A percentile compares a stretch with the other conserved stretches of the same genome.
Conservation (phyloP, 2,113 vertebrate genomes). For the Crotalus helleri region DNA sequence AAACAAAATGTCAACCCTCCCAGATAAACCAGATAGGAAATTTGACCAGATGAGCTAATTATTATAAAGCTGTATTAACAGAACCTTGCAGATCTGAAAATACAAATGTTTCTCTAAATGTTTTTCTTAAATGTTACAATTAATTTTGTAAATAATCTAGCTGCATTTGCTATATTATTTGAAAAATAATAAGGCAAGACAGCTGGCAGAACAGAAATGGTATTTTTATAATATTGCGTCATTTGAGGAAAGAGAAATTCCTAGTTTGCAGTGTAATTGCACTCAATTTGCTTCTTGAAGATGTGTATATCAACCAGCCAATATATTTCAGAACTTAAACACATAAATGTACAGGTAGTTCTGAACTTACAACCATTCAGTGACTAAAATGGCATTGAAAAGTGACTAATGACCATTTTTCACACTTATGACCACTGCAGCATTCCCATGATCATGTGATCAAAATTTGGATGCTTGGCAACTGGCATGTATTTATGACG, state of each 20-base stretch:
- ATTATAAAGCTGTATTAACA: not conserved
- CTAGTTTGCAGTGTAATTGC: not conserved
- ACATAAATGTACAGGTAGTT: not conserved
- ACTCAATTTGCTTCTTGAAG: not conserved
- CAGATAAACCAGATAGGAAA: not conserved
- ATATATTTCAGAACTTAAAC: not conserved
- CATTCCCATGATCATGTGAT: not conserved
- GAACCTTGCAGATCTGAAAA: not conserved
- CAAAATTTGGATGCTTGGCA: not conserved
- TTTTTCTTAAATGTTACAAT: not conserved
- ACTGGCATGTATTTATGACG: not conserved
- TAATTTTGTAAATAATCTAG: not conserved
- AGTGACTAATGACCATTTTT: not conserved
- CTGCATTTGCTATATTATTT: not conserved
- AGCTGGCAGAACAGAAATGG: not conserved
- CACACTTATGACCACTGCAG: not conserved
- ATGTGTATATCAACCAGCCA: not conserved
- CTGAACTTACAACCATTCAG: not conserved
- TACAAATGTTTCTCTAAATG: not conserved
- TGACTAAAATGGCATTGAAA: not conserved
- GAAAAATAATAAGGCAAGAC: not conserved
- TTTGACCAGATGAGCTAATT: not conserved
- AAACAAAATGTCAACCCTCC: not conserved
- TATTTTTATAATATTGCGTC: not conserved
- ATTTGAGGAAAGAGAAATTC: not conserved